Conservation (phyloP, 1,140 invertebrate species). For the Penaeus chinensis region DNA sequence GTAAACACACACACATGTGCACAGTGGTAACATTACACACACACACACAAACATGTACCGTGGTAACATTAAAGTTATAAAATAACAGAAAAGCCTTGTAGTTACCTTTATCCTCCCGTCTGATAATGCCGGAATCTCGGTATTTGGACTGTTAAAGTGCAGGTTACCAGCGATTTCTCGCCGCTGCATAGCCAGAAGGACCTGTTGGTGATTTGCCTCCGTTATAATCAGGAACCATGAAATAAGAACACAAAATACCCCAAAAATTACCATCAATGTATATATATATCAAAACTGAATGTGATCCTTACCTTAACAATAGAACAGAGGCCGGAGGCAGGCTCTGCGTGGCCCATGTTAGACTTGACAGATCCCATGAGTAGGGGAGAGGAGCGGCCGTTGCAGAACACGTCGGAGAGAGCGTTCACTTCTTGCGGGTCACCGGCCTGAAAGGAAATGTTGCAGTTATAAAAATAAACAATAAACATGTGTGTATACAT, state of each 20-base stretch:
- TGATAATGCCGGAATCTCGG: slow-evolving; percentile 85
- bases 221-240: not conserved
- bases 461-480: not conserved
- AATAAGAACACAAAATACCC: slow-evolving; percentile 42
- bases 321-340: slow-evolving; percentile 90
- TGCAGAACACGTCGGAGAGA: slow-evolving; percentile 92
- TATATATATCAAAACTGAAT: not conserved
- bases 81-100: not conserved
- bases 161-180: slow-evolving; percentile 90
- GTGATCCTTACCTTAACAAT: slow-evolving; percentile 77
- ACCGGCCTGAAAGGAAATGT: slow-evolving; percentile 75
- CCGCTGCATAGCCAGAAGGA: slow-evolving; percentile 90
- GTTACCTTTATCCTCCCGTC: slow-evolving; percentile 85
- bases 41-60: not conserved
- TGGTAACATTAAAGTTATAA: too few relatives aligned
- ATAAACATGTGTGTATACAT: too few relatives aligned
- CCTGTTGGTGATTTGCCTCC: not conserved
- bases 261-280: not conserved
- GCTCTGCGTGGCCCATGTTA: slow-evolving; percentile 98
- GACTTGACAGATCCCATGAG: slow-evolving; percentile 96
- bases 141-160: slow-evolving; percentile 88
- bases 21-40: not conserved
- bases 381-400: slow-evolving; percentile 81
- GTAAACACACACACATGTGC: too few relatives aligned
- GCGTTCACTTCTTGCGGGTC: slow-evolving; percentile 97